Conservation (phyloP, 2,797 vertebrate species). For the Alfaro cultratus region DNA sequence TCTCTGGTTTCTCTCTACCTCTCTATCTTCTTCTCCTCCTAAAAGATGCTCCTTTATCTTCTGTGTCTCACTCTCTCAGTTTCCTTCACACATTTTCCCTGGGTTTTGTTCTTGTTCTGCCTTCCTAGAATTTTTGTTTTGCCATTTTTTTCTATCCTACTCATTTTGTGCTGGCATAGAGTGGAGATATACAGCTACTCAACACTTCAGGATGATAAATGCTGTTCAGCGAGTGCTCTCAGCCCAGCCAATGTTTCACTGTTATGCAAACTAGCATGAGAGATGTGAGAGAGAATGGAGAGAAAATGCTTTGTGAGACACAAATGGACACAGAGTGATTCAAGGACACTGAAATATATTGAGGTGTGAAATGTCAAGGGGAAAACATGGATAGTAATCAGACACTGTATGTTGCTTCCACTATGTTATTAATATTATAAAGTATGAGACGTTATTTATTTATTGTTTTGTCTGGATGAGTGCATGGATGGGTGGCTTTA, state of each 20-base stretch:
- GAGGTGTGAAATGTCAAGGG: constrained; percentile 35
- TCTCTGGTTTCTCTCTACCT: constrained; percentile 10
- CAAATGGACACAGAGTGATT: constrained; percentile 28
- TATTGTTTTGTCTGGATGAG: background rate
- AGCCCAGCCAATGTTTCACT: constrained; percentile 58
- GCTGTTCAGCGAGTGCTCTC: constrained; percentile 63
- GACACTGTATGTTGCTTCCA: constrained; percentile 15
- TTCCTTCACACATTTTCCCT: constrained; percentile 12
- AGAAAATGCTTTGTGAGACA: constrained; percentile 43
- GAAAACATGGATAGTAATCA: constrained; percentile 23
- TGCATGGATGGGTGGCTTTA: constrained; percentile 5
- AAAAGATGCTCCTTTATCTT: constrained; percentile 8
- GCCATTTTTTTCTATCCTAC: constrained; percentile 22
- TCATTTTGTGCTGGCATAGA: constrained; percentile 40
- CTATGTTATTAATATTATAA: constrained; percentile 5
- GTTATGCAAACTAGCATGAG: constrained; percentile 71
- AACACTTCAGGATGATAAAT: constrained; percentile 63
- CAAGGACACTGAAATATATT: constrained; percentile 30
- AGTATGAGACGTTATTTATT: background rate
- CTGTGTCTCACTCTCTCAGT: constrained; percentile 21
- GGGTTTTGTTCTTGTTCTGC: background rate
- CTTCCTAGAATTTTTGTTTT: constrained; percentile 17
- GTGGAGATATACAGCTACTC: constrained; percentile 49
- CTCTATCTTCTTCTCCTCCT: constrained; percentile 11
- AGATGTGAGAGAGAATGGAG: constrained; percentile 50